phyloP scores from a whole-genome alignment of 2,888 invertebrate species.

The Malthinus flaveolus region DNA sequence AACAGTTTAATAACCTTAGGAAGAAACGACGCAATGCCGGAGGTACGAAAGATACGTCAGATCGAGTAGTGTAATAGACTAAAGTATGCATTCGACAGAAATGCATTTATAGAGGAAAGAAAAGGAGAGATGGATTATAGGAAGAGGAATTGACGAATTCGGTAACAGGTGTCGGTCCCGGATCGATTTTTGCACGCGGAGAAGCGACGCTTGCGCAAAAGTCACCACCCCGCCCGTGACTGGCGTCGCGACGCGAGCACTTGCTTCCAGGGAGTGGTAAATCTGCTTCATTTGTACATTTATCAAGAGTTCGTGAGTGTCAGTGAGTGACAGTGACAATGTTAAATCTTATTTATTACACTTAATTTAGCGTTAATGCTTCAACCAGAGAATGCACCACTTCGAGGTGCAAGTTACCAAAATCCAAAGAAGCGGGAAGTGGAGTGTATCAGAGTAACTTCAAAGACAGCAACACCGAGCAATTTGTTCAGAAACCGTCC shows the following conservation, averaged over 20 bases:
- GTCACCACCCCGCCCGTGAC: slow-evolving; percentile 46
- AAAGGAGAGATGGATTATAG: slow-evolving; percentile 26
- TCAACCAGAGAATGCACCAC: slow-evolving; percentile 11
- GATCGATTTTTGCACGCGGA: slow-evolving; percentile 50
- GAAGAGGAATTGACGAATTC: slow-evolving; percentile 39
- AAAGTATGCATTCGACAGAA: slow-evolving; percentile 29
- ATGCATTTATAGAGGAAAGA: slow-evolving; percentile 32
- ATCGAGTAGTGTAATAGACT: not conserved
- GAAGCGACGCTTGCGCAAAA: slow-evolving; percentile 41
- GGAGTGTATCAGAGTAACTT: slow-evolving; percentile 1
- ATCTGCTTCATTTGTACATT: slow-evolving; percentile 33
- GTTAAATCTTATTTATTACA: slow-evolving; percentile 16
- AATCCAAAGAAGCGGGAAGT: slow-evolving; percentile 2
- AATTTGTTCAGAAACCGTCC: slow-evolving; percentile 21
- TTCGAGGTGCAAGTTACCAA: not conserved
- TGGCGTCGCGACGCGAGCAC: slow-evolving; percentile 48
- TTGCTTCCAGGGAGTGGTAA: slow-evolving; percentile 53
- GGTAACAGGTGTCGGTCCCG: slow-evolving; percentile 55
- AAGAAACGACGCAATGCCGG: not conserved
- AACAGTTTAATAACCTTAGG: not conserved
- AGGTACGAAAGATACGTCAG: not conserved
- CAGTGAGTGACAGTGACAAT: slow-evolving; percentile 29
- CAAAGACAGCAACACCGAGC: slow-evolving; percentile 6
- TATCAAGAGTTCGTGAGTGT: slow-evolving; percentile 29
- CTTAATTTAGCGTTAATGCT: slow-evolving; percentile 14